Evolutionary conservation across 2,113 vertebrate genomes (phyloP).

Genomic region (Megaleporinus macrocephalus): DNA sequence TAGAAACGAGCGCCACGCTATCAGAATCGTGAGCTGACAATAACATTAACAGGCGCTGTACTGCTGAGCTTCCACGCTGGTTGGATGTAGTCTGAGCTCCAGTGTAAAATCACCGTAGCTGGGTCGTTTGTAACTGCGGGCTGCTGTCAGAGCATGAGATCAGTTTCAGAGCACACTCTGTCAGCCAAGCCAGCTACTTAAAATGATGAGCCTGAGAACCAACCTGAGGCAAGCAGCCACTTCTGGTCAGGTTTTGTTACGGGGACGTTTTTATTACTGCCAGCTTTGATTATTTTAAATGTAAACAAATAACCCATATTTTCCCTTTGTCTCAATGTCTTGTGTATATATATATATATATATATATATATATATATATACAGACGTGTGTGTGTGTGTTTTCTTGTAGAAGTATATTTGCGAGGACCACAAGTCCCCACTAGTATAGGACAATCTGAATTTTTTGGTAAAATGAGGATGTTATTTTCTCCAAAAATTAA

Average conservation of each 20-base stretch:
- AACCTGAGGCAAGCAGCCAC: not conserved
- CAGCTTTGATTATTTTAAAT: not conserved
- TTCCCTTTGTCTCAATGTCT: too few species aligned
- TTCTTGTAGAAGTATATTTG: too few species aligned
- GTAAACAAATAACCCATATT: not conserved
- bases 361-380: too few species aligned
- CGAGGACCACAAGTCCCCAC: too few species aligned
- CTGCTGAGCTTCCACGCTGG: not conserved
- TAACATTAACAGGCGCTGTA: not conserved
- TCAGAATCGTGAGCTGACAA: too few species aligned
- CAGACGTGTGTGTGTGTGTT: too few species aligned
- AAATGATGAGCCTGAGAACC: not conserved
- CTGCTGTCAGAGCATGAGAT: not conserved
- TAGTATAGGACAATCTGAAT: too few species aligned
- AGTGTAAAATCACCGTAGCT: not conserved
- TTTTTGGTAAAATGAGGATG: too few species aligned
- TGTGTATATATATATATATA: too few species aligned
- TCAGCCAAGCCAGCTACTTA: not conserved
- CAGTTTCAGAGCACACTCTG: not conserved
- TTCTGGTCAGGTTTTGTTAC: not conserved
- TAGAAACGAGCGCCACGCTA: too few species aligned
- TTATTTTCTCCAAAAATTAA: too few species aligned
- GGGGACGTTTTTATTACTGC: not conserved
- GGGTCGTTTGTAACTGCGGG: conserved; percentile 3
- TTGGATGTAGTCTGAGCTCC: not conserved